Evolutionary conservation across 1,140 invertebrate species (phyloP).

Genomic region (Drosophila chauvacae): DNA sequence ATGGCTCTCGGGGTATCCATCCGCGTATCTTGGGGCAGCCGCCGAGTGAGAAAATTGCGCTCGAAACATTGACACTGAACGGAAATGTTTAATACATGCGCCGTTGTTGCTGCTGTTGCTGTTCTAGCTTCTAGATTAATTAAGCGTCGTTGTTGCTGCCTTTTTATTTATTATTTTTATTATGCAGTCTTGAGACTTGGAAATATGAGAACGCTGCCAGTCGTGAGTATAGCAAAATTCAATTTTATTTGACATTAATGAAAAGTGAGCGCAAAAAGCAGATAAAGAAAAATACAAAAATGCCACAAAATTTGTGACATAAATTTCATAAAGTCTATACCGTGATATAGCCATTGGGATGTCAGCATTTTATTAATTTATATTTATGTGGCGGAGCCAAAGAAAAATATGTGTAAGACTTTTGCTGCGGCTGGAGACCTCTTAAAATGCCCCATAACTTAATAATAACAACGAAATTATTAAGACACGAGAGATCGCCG

Average conservation of each 20-base stretch:
- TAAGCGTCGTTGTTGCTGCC: constrained; percentile 51
- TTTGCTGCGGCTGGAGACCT: constrained; percentile 33
- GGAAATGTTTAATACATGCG: constrained; percentile 84
- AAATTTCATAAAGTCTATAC: constrained; percentile 48
- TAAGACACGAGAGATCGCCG: constrained; percentile 20
- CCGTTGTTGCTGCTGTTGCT: constrained; percentile 55
- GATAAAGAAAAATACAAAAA: constrained; percentile 23
- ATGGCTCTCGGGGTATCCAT: constrained; percentile 48
- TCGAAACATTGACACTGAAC: constrained; percentile 85
- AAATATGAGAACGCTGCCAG: constrained; percentile 37
- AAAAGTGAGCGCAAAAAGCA: constrained; percentile 35
- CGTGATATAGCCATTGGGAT: constrained; percentile 45
- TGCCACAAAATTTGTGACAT: constrained; percentile 38
- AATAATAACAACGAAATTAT: constrained; percentile 54
- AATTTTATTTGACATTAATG: constrained; percentile 73
- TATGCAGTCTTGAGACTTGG: constrained; percentile 57
- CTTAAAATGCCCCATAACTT: constrained; percentile 66
- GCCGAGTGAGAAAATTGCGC: constrained; percentile 70
- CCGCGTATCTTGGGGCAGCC: constrained; percentile 61
- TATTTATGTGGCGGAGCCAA: constrained; percentile 38
- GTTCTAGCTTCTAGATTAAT: constrained; percentile 64
- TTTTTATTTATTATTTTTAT: constrained; percentile 42
- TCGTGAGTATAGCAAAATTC: constrained; percentile 28
- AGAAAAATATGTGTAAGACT: constrained; percentile 33
- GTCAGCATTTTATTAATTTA: constrained; percentile 57